These are phyloP conservation scores for Paedocypris sp. DNA, from an alignment of 2,113 vertebrate genomes.

Conservation along the genomic window DNA sequence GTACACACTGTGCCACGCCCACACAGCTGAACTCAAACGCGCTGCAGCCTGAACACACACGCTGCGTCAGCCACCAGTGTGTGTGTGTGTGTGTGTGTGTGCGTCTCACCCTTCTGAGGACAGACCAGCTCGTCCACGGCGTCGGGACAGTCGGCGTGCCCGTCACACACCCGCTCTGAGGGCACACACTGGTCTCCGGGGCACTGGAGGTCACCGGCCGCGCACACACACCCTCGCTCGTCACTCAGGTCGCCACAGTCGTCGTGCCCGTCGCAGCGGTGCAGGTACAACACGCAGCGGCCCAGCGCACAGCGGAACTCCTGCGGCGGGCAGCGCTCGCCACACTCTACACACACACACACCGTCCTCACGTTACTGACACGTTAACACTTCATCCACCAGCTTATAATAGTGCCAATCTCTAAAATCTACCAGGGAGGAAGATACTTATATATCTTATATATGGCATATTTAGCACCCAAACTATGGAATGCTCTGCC, in stretches of 20 bases:
- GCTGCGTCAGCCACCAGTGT: too few relatives aligned
- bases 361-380: too few relatives aligned
- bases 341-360: slow-evolving; percentile 59
- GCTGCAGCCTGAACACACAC: slow-evolving; percentile 48
- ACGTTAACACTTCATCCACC: too few relatives aligned
- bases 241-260: slow-evolving; percentile 80
- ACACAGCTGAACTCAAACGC: slow-evolving; percentile 63
- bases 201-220: slow-evolving; percentile 66
- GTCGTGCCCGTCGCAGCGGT: slow-evolving; percentile 71
- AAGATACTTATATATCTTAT: too few relatives aligned
- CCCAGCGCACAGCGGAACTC: slow-evolving; percentile 69
- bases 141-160: slow-evolving; percentile 59
- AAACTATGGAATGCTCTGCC: too few relatives aligned
- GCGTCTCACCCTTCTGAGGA: slow-evolving; percentile 53
- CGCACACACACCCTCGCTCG: slow-evolving; percentile 67
- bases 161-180: slow-evolving; percentile 60
- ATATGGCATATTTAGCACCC: too few relatives aligned
- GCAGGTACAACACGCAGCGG: slow-evolving; percentile 63
- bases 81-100: too few relatives aligned
- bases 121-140: slow-evolving; percentile 73
- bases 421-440: too few relatives aligned
- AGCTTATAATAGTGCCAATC: too few relatives aligned
- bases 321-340: slow-evolving; percentile 55
- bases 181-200: slow-evolving; percentile 57
- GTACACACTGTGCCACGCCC: slow-evolving; percentile 66